A percentile compares a stretch with the other conserved stretches of the same genome.
These are phyloP conservation scores for Lampropteryx suffumata DNA, from an alignment of 2,888 invertebrate genomes.

Conservation along the genomic window DNA sequence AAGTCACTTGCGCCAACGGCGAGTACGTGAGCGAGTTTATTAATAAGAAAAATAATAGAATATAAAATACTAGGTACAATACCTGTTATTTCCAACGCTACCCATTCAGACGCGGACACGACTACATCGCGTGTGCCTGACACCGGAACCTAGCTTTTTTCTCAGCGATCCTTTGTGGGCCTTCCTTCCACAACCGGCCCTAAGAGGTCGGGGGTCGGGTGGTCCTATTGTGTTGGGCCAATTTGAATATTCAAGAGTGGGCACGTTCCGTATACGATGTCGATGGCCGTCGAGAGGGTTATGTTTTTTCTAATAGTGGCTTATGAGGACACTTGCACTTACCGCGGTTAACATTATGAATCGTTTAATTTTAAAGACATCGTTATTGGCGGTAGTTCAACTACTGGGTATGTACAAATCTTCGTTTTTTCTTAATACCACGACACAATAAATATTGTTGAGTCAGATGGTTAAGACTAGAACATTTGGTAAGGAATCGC, in stretches of 20 bases:
- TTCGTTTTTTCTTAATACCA: too few relatives aligned
- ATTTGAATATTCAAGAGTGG: conserved; percentile 76
- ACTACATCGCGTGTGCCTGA: conserved; percentile 61
- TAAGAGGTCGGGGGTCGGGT: conserved; percentile 37
- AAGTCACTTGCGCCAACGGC: conserved; percentile 9
- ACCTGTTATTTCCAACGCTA: conserved; percentile 34
- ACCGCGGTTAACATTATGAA: neutral
- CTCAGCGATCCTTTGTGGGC: conserved; percentile 66
- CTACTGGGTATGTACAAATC: too few relatives aligned
- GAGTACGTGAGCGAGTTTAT: conserved; percentile 18
- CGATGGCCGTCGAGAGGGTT: conserved; percentile 45
- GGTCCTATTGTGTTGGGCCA: conserved; percentile 60
- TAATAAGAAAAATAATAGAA: too few relatives aligned
- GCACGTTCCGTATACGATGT: conserved; percentile 60
- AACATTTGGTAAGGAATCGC: too few relatives aligned
- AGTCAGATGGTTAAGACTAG: too few relatives aligned
- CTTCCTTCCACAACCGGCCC: conserved; percentile 58
- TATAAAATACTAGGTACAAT: conserved; percentile 1
- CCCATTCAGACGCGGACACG: conserved; percentile 35
- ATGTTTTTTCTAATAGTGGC: conserved; percentile 34
- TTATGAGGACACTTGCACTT: neutral
- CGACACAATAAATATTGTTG: too few relatives aligned
- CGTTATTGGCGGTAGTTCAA: too few relatives aligned
- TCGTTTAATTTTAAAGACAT: too few relatives aligned
- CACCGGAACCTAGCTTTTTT: conserved; percentile 74